A percentile compares a stretch with the other conserved stretches of the same genome.
Evolutionary conservation across 1,140 invertebrate species (phyloP).

Genomic region (Solenopsis fugax): DNA sequence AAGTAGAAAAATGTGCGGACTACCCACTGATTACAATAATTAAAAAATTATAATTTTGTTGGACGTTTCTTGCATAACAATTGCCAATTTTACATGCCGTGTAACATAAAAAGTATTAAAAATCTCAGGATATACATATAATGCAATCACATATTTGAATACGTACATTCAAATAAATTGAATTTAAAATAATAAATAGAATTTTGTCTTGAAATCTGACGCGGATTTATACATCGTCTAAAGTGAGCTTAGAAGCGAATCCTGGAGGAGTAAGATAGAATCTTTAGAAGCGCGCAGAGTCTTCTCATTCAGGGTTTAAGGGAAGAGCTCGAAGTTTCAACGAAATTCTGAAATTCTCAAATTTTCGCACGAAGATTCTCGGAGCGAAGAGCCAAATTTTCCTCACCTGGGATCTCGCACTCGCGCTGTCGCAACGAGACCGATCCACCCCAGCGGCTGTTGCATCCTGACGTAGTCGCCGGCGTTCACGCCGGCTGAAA

Average conservation of each 20-base stretch:
- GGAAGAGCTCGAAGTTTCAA: background rate
- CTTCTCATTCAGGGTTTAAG: background rate
- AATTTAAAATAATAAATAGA: background rate
- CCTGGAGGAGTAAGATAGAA: background rate
- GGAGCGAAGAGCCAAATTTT: too few relatives aligned
- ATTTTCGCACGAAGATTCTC: conserved; percentile 8
- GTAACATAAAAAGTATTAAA: background rate
- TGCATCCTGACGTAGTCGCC: conserved; percentile 68
- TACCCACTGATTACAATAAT: too few relatives aligned
- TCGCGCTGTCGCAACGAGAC: background rate
- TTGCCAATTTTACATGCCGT: too few relatives aligned
- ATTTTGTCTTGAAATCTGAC: conserved; percentile 2
- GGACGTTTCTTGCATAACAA: too few relatives aligned
- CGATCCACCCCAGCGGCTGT: conserved; percentile 51
- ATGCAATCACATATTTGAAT: background rate
- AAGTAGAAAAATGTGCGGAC: too few relatives aligned
- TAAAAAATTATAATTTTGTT: too few relatives aligned
- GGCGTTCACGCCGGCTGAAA: conserved; percentile 44
- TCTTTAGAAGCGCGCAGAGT: background rate
- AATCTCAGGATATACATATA: background rate
- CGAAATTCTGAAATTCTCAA: background rate
- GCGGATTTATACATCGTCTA: background rate
- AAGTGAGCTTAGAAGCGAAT: conserved; percentile 12
- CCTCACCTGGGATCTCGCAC: background rate
- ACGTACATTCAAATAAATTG: background rate